Conservation (phyloP, 2,888 invertebrate species). For the Cinara cedri region DNA sequence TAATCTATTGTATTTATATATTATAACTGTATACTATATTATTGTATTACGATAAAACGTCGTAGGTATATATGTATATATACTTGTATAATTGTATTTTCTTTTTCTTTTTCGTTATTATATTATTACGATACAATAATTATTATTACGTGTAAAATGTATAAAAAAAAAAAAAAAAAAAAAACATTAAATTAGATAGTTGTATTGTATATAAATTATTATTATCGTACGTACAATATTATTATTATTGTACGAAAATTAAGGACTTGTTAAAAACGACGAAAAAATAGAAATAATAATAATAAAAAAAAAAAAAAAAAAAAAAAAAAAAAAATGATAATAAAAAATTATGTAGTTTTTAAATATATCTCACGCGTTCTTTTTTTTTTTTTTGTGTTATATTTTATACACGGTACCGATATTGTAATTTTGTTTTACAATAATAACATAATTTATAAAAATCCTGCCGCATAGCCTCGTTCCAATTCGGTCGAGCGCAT, state of each 20-base stretch:
- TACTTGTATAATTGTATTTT: neutral
- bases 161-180: no score
- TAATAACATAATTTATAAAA: neutral
- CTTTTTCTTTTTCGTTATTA: slow-evolving; percentile 17
- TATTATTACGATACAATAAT: neutral
- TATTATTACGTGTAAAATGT: no score
- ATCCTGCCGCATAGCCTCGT: slow-evolving; percentile 43
- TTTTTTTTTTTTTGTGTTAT: neutral
- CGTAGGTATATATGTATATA: neutral
- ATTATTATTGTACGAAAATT: neutral
- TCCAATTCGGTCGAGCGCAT: slow-evolving; percentile 44
- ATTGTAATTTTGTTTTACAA: neutral
- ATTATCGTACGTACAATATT: neutral
- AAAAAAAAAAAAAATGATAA: neutral
- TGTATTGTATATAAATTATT: no score
- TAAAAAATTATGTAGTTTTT: slow-evolving; percentile 15
- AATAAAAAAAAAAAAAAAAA: slow-evolving; percentile 5
- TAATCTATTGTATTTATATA: no score
- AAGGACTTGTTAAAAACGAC: slow-evolving; percentile 41
- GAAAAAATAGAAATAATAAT: neutral
- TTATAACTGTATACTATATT: no score
- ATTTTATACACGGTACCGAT: neutral
- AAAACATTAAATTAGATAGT: no score
- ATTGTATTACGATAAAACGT: neutral
- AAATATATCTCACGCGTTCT: neutral